A percentile compares a stretch with the other conserved stretches of the same genome.
These are phyloP conservation scores for Carcharodon carcharias DNA, from an alignment of 2,797 vertebrate genomes.

Conservation along the genomic window DNA sequence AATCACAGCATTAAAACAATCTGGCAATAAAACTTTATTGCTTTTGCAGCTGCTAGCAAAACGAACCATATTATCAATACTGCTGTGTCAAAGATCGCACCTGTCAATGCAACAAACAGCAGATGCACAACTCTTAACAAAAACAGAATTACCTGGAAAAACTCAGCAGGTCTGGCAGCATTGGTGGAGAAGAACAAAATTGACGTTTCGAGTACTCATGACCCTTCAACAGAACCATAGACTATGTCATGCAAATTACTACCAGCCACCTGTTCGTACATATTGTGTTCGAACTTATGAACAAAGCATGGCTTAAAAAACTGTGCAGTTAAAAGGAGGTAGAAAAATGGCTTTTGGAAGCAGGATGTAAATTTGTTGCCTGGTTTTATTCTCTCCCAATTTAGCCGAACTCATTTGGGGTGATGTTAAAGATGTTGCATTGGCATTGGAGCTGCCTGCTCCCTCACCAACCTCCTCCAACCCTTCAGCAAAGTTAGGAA, in stretches of 20 bases:
- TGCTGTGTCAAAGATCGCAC: not conserved
- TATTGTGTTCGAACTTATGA: too few species aligned
- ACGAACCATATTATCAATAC: not conserved
- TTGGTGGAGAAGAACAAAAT: too few species aligned
- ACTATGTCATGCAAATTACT: not conserved
- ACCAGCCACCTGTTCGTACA: conserved; percentile 8
- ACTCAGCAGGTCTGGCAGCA: too few species aligned
- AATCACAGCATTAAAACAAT: not conserved
- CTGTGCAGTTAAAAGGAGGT: not conserved
- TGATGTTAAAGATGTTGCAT: not conserved
- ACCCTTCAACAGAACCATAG: too few species aligned
- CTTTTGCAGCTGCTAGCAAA: not conserved
- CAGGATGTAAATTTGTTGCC: too few species aligned
- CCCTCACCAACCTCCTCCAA: not conserved
- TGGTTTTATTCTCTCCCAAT: not conserved
- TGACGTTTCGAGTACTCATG: too few species aligned
- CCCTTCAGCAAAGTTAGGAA: not conserved
- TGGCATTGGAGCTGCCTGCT: not conserved
- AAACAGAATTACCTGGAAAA: too few species aligned
- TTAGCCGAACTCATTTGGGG: not conserved
- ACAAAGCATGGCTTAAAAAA: not conserved
- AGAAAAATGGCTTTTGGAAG: not conserved
- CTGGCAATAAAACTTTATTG: not conserved
- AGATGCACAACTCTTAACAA: not conserved
- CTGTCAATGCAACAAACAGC: not conserved